phyloP scores from a whole-genome alignment of 2,888 invertebrate genomes.

The Drosophila phalerata region DNA sequence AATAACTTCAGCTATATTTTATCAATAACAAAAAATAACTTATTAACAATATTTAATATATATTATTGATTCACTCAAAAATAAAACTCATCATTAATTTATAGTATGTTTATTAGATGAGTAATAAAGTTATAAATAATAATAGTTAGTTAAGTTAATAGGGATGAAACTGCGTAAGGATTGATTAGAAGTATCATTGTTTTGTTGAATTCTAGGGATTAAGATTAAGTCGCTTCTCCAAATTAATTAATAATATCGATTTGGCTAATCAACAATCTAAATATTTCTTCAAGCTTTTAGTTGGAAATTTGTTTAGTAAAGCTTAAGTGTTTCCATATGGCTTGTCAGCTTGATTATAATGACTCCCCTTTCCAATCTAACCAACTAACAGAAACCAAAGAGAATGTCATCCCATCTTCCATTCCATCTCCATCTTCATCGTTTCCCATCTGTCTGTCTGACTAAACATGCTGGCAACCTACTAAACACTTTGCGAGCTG shows the following conservation, averaged over 20 bases:
- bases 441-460: slow-evolving; percentile 2
- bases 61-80: too few species aligned
- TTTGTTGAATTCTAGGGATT: background rate
- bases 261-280: background rate
- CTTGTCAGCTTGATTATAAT: background rate
- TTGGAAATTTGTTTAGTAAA: background rate
- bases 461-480: slow-evolving; percentile 14
- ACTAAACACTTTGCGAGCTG: slow-evolving; percentile 21
- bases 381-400: background rate
- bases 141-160: background rate
- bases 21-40: too few species aligned
- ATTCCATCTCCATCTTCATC: background rate
- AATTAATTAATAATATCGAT: slow-evolving; percentile 5
- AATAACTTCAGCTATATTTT: too few species aligned
- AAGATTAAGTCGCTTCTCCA: background rate
- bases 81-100: too few species aligned
- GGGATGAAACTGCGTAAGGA: background rate
- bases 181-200: background rate
- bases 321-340: slow-evolving; percentile 9
- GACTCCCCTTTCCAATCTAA: background rate
- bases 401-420: background rate
- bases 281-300: background rate
- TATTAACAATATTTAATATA: too few species aligned
- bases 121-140: too few species aligned
- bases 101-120: too few species aligned